phyloP scores from a whole-genome alignment of 2,888 invertebrate species.

The Sturmia bella region DNA sequence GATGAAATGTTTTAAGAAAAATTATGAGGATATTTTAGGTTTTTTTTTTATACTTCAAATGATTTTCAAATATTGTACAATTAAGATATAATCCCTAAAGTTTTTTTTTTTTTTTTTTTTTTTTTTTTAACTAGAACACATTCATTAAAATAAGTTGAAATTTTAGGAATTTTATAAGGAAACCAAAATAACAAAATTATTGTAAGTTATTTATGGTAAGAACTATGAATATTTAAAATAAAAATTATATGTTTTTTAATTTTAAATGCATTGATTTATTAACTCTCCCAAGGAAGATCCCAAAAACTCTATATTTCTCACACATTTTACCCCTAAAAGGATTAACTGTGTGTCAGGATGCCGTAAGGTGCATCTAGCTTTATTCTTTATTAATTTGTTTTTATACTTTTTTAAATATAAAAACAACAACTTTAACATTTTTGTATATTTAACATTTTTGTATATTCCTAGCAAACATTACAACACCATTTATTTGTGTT shows the following conservation, averaged over 20 bases:
- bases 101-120: slow-evolving; percentile 49
- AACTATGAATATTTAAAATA: slow-evolving; percentile 7
- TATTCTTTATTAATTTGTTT: too few species aligned
- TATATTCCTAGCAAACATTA: too few species aligned
- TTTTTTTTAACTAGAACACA: slow-evolving; percentile 5
- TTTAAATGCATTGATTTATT: neutral
- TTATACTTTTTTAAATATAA: too few species aligned
- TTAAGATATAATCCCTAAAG: slow-evolving; percentile 38
- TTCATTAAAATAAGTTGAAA: slow-evolving; percentile 54
- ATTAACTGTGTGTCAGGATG: too few species aligned
- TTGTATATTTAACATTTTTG: too few species aligned
- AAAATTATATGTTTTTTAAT: neutral
- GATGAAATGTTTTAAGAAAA: slow-evolving; percentile 66
- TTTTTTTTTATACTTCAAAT: slow-evolving; percentile 27
- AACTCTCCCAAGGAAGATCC: too few species aligned
- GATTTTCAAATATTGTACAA: slow-evolving; percentile 3
- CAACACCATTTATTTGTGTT: too few species aligned
- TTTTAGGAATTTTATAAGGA: slow-evolving; percentile 63
- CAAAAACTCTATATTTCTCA: too few species aligned
- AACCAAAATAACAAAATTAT: neutral
- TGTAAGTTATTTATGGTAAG: neutral
- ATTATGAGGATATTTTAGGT: neutral
- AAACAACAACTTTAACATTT: too few species aligned
- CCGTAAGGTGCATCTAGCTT: too few species aligned
- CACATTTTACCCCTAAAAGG: too few species aligned